Conservation (phyloP, 1,140 invertebrate genomes). For the Tetramorium simillimum region DNA sequence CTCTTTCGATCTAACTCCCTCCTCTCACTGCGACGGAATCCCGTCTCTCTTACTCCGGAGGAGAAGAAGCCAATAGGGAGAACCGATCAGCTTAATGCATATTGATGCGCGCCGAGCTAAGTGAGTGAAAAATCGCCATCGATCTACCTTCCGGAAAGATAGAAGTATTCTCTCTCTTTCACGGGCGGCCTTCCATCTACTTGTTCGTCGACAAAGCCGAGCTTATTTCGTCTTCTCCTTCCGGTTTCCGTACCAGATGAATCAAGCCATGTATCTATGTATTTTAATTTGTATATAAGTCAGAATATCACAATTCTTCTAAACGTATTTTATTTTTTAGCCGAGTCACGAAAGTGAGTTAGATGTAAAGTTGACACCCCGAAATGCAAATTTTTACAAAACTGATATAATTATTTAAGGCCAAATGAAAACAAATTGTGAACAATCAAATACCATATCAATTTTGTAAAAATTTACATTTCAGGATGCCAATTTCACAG, state of each 20-base stretch:
- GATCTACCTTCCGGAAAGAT: conserved; percentile 78
- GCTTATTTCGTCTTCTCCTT: conserved; percentile 55
- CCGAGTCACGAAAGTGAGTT: background rate
- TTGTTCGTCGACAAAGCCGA: conserved; percentile 49
- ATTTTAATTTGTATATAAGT: conserved; percentile 33
- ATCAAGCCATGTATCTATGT: background rate
- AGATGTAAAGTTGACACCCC: too few relatives aligned
- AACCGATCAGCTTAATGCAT: conserved; percentile 85
- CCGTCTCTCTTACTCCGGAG: conserved; percentile 68
- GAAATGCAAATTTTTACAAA: too few relatives aligned
- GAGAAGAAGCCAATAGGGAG: conserved; percentile 81
- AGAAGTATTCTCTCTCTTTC: conserved; percentile 71
- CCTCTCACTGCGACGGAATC: conserved; percentile 63
- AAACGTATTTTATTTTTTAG: background rate
- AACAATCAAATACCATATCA: too few relatives aligned
- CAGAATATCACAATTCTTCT: background rate
- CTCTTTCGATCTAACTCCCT: conserved; percentile 59
- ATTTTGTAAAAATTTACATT: too few relatives aligned
- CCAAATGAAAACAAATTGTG: too few relatives aligned
- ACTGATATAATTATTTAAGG: too few relatives aligned
- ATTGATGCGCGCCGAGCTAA: conserved; percentile 84
- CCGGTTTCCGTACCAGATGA: background rate
- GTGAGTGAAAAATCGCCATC: conserved; percentile 86
- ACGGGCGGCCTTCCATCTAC: conserved; percentile 53
- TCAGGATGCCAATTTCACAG: too few relatives aligned